Conservation (phyloP, 2,797 vertebrate genomes). For the Esox lucius region DNA sequence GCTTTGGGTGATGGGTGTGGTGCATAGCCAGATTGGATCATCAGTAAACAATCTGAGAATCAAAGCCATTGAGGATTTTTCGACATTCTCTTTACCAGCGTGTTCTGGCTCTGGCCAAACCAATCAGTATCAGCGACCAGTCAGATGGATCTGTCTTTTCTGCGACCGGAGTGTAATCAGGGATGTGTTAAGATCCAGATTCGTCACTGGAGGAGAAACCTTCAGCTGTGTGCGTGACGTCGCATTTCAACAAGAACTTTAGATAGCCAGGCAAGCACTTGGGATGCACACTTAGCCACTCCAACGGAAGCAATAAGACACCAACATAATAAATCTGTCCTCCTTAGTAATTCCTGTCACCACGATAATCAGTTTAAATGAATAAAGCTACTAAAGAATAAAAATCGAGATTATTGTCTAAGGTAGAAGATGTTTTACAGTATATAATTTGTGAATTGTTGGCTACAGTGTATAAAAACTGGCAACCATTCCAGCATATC, state of each 20-base stretch:
- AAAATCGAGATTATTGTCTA: constrained; percentile 30
- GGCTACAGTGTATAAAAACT: background rate
- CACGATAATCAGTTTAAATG: constrained; percentile 57
- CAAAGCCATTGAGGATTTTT: too few relatives aligned
- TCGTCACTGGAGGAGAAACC: too few relatives aligned
- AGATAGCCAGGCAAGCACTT: background rate
- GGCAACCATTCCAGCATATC: background rate
- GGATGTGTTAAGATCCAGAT: too few relatives aligned
- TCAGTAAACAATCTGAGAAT: too few relatives aligned
- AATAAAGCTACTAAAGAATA: constrained; percentile 32
- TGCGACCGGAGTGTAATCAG: too few relatives aligned
- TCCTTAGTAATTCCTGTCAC: constrained; percentile 45
- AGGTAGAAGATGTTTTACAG: background rate
- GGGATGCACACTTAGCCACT: constrained; percentile 2
- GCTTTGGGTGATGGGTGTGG: too few relatives aligned
- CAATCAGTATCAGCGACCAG: too few relatives aligned
- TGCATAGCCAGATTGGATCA: too few relatives aligned
- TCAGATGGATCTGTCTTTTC: too few relatives aligned
- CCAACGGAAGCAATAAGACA: constrained; percentile 33
- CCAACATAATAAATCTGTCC: constrained; percentile 26
- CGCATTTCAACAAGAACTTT: background rate
- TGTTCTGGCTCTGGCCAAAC: too few relatives aligned
- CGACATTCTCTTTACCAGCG: too few relatives aligned
- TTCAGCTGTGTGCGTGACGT: too few relatives aligned
- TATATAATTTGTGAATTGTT: background rate